phyloP scores from a whole-genome alignment of 1,140 invertebrate species.

The Listronotus bonariensis region DNA sequence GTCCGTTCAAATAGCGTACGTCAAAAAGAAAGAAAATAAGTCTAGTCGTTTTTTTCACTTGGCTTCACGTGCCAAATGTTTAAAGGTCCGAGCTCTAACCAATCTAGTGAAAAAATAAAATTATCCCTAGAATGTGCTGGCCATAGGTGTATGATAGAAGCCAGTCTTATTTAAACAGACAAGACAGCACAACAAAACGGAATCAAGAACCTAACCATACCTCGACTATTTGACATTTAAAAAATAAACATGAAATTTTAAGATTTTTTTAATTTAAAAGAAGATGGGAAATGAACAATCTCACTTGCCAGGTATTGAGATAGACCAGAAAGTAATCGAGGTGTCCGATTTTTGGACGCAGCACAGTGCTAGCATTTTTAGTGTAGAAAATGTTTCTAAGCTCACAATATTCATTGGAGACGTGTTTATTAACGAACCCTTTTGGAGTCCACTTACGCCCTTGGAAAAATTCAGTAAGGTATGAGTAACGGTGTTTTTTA shows the following conservation, averaged over 20 bases:
- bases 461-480: conserved; percentile 76
- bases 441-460: conserved; percentile 68
- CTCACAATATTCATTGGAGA: conserved; percentile 76
- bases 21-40: too few species aligned
- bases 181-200: neutral
- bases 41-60: too few species aligned
- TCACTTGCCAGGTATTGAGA: conserved; percentile 69
- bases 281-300: conserved; percentile 78
- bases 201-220: neutral
- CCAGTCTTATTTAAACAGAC: neutral
- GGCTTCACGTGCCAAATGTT: too few species aligned
- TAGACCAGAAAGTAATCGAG: conserved; percentile 75
- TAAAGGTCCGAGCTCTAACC: too few species aligned
- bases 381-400: conserved; percentile 62
- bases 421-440: conserved; percentile 61
- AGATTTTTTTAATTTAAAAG: neutral
- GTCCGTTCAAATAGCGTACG: too few species aligned
- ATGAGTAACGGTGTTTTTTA: conserved; percentile 8
- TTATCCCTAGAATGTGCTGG: too few species aligned
- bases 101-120: too few species aligned
- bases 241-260: too few species aligned
- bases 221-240: too few species aligned
- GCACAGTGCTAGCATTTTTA: conserved; percentile 68
- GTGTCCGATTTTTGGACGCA: conserved; percentile 78
- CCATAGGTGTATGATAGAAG: too few species aligned